Evolutionary conservation across 2,113 vertebrate genomes (phyloP).

Genomic region (Camelus dromedarius): DNA sequence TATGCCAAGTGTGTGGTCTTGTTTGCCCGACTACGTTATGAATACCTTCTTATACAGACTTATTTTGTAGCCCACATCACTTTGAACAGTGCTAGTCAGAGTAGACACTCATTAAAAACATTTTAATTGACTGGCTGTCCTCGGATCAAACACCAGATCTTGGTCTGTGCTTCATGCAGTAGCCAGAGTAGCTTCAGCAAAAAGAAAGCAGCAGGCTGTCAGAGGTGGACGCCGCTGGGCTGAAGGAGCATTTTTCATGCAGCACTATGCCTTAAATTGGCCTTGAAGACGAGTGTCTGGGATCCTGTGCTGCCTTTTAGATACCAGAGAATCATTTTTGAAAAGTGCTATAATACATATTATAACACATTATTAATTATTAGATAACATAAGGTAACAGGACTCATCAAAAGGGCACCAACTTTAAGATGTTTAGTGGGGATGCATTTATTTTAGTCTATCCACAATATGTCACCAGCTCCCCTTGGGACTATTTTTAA

Average conservation of each 20-base stretch:
- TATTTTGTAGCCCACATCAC: neutral
- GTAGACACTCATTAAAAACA: neutral
- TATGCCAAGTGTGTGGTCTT: conserved; percentile 54
- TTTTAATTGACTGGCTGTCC: neutral
- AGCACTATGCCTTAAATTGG: neutral
- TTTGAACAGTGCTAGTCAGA: neutral
- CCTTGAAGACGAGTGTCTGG: neutral
- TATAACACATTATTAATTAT: neutral
- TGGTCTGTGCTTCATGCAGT: neutral
- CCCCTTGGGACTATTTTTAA: neutral
- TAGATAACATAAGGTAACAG: neutral
- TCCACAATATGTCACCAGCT: neutral
- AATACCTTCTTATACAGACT: neutral
- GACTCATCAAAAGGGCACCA: neutral
- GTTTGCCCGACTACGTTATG: conserved; percentile 17
- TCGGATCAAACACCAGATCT: neutral
- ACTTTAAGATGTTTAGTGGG: neutral
- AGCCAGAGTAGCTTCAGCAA: neutral
- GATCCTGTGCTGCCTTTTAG: neutral
- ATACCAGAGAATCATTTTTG: conserved; percentile 9
- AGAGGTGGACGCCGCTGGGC: neutral
- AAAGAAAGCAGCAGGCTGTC: neutral
- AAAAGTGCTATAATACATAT: conserved; percentile 39
- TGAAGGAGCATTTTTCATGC: neutral
- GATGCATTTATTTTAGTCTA: neutral